Evolutionary conservation across 1,140 invertebrate species (phyloP), one percentile per base, ranked within the genome.

Genomic region (Drosophila tsacasi): DNA sequence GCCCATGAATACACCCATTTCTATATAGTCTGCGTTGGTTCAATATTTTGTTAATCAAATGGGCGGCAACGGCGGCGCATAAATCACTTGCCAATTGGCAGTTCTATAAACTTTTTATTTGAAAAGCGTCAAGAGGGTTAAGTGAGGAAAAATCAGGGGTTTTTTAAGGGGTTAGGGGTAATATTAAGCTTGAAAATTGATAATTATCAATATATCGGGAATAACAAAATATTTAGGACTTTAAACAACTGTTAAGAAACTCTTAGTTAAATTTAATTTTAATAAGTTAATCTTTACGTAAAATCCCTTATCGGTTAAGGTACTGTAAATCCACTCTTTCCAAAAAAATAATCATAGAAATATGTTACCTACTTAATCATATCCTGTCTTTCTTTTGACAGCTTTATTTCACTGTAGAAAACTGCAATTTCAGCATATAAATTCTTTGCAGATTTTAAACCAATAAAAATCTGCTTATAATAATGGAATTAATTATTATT

Each of bases 1-100:
- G 54, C 54, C 54, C 54, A 39, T 17, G 35, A 57, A 39, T 77
- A 59, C 74, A 82, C 47, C 62, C 61, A 40, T 83, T 66, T 52
- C 39, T 44, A 21, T 39, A 49, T 40, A 23, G 32, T 15, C 19
- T 40, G 44, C 46, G 32, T 61, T 76, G 55, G 39, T 72, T 62
- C 66, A 66, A 80, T 64, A 79, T 73, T 57, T 84, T 76, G 75
- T 40, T 85, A 85, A 90, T 90, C 85, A 73, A 90, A 77, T 79
- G 85, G 85, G 85, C 82, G 85, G 75, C 61, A 50, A 71, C 60
- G 27, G 52, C 46, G 66, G 35, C 25, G 25, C 82, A 90, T 89
- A 85, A 89, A 85, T 91, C 78, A 83, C 50, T 19, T 19, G 10
- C 40, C 23, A 64, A 85, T 61, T 62, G 47, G 54, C 47, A 52